Conservation (phyloP, 2,888 invertebrate genomes). For the Noctua comes region DNA sequence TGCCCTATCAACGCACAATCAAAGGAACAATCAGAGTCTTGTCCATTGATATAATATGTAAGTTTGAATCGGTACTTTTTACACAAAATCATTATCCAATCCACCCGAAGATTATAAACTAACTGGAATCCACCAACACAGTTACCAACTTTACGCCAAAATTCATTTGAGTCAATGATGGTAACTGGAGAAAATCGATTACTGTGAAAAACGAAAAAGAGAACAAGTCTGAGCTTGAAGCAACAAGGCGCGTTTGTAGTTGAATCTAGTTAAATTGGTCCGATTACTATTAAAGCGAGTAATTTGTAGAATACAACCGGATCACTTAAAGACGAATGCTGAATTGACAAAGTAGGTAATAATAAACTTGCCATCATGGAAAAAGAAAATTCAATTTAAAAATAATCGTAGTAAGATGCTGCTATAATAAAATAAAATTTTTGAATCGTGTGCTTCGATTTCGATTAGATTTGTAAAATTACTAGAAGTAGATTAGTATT, state of each 20-base stretch:
- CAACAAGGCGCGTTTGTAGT: constrained; percentile 18
- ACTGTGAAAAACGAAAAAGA: constrained; percentile 35
- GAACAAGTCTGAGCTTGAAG: constrained; percentile 25
- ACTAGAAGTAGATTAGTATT: constrained; percentile 21
- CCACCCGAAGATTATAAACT: not conserved
- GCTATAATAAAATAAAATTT: not conserved
- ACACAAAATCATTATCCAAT: constrained; percentile 12
- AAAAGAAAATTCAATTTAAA: not conserved
- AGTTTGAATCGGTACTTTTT: not conserved
- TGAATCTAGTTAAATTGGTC: constrained; percentile 32
- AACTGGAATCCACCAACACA: constrained; percentile 18
- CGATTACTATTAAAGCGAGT: constrained; percentile 7
- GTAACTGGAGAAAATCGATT: constrained; percentile 57
- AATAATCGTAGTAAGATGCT: not conserved
- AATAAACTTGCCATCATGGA: not conserved
- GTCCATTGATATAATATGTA: not conserved
- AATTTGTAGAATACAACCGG: not conserved
- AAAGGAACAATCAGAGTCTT: not conserved
- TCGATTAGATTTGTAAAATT: constrained; percentile 11
- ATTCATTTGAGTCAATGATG: constrained; percentile 28
- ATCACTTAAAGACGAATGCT: not conserved
- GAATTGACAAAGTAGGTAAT: not conserved
- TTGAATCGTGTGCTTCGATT: not conserved
- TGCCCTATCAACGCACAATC: not conserved
- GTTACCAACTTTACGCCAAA: constrained; percentile 59